These are phyloP conservation scores for Campoplex nolae DNA, from an alignment of 2,888 invertebrate genomes.

Conservation along the genomic window DNA sequence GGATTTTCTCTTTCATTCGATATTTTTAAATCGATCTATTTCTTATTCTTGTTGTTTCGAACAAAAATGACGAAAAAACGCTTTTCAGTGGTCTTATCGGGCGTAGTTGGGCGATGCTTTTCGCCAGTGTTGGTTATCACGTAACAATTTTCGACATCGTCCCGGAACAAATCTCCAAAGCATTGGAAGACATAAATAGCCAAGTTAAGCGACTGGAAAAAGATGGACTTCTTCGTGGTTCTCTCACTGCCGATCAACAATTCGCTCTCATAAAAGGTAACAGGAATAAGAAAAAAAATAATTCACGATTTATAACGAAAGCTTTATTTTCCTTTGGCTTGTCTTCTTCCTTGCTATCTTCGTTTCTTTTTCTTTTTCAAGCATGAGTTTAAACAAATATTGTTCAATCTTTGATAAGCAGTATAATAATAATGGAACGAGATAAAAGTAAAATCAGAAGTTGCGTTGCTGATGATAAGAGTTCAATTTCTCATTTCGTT, in stretches of 20 bases:
- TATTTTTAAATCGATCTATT: neutral
- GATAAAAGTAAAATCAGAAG: no score
- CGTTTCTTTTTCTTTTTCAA: no score
- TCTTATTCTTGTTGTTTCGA: neutral
- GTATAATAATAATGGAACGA: no score
- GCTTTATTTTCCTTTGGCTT: no score
- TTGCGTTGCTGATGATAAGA: no score
- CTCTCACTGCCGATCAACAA: constrained; percentile 91
- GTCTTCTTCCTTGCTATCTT: no score
- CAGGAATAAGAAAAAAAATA: neutral
- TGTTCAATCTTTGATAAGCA: neutral
- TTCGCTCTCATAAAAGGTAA: constrained; percentile 91
- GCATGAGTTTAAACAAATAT: no score
- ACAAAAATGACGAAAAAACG: neutral
- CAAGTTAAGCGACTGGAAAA: constrained; percentile 90
- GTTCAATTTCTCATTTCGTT: no score
- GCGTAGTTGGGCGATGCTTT: constrained; percentile 98
- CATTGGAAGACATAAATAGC: constrained; percentile 90
- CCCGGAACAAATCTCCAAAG: constrained; percentile 90
- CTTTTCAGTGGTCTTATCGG: constrained; percentile 95
- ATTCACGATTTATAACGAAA: neutral
- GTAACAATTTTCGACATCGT: constrained; percentile 95
- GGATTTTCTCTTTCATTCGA: neutral
- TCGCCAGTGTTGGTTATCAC: constrained; percentile 95
- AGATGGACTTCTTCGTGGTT: constrained; percentile 91